phyloP scores from a whole-genome alignment of 2,888 invertebrate genomes.

The Crematogaster levior region DNA sequence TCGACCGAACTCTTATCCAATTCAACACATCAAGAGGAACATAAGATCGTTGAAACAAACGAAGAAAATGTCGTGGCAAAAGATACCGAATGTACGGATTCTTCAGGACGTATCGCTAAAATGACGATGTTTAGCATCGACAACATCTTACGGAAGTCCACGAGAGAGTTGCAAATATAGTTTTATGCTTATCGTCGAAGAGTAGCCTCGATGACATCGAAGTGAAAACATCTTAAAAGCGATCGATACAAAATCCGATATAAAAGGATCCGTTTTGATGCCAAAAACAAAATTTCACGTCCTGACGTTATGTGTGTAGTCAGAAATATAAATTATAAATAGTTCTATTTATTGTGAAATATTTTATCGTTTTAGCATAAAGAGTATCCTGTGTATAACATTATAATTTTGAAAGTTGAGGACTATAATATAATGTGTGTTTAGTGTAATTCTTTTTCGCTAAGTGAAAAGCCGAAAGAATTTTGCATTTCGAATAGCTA shows the following conservation, averaged over 20 bases:
- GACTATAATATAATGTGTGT: no score
- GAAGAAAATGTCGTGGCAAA: not conserved
- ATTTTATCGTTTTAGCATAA: no score
- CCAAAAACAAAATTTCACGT: not conserved
- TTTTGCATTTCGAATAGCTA: no score
- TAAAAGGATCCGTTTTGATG: not conserved
- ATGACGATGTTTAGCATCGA: slow-evolving; percentile 80
- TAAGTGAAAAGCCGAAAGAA: no score
- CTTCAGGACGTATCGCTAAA: slow-evolving; percentile 67
- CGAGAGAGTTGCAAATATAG: slow-evolving; percentile 62
- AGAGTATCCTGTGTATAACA: no score
- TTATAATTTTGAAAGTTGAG: no score
- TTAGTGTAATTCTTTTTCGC: no score
- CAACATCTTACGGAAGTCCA: slow-evolving; percentile 77
- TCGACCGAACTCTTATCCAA: slow-evolving; percentile 46
- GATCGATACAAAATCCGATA: no score
- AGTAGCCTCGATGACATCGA: not conserved
- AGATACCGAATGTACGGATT: slow-evolving; percentile 36
- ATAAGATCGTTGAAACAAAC: slow-evolving; percentile 20
- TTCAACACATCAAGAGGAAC: slow-evolving; percentile 15
- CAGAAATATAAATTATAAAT: no score
- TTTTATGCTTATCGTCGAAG: not conserved
- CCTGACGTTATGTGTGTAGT: no score
- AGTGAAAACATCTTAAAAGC: not conserved
- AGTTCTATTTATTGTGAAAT: no score